These are phyloP conservation scores for Nyctereutes procyonoides DNA, from an alignment of 2,113 vertebrate genomes.

Conservation along the genomic window DNA sequence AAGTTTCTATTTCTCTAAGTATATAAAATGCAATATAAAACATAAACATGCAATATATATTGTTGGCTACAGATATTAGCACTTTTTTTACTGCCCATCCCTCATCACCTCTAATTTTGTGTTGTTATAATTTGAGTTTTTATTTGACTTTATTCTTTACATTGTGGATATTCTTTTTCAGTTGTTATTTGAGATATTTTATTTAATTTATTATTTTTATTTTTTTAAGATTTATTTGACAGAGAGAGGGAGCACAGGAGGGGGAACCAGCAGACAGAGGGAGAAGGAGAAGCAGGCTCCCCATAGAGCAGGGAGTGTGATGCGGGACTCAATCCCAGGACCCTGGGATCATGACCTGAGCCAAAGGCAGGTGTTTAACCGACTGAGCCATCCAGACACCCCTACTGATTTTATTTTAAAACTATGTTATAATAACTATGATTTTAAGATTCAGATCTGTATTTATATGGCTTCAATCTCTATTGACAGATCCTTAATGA, in stretches of 20 bases:
- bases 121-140: constrained; percentile 23
- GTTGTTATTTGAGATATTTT: constrained; percentile 29
- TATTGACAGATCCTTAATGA: neutral
- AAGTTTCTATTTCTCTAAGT: constrained; percentile 10
- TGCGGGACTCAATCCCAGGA: too few relatives aligned
- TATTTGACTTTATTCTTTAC: constrained; percentile 42
- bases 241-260: too few relatives aligned
- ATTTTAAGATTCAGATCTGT: constrained; percentile 34
- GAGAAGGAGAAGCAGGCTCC: too few relatives aligned
- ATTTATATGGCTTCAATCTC: neutral
- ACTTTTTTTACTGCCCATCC: neutral
- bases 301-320: too few relatives aligned
- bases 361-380: too few relatives aligned
- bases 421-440: neutral
- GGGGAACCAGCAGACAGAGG: too few relatives aligned
- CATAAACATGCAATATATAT: neutral
- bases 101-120: constrained; percentile 20
- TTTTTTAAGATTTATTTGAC: neutral
- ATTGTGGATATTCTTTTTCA: neutral
- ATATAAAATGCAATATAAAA: neutral
- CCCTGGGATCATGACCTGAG: too few relatives aligned
- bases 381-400: too few relatives aligned
- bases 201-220: neutral
- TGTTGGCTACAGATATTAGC: neutral
- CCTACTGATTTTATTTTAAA: constrained; percentile 18